Conservation (phyloP, 2,113 vertebrate species). For the Cephalopholis sonnerati region DNA sequence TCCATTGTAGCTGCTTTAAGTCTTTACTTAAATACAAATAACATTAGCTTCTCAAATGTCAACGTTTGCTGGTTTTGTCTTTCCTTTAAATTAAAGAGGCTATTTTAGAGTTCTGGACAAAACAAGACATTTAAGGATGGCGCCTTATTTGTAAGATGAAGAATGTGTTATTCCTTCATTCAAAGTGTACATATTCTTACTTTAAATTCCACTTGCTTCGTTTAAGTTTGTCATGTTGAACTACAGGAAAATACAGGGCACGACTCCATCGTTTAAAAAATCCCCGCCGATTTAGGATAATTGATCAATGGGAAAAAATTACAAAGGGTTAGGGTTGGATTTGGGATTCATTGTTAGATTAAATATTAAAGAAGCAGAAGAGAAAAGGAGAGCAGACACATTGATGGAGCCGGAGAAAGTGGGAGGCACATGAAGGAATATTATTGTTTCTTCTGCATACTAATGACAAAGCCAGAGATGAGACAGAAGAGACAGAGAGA, state of each 20-base stretch:
- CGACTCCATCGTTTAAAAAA: not conserved
- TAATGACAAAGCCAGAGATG: conserved; percentile 52
- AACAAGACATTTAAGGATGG: too few relatives aligned
- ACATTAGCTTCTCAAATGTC: too few relatives aligned
- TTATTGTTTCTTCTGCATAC: conserved; percentile 63
- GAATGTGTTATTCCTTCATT: not conserved
- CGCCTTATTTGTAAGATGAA: not conserved
- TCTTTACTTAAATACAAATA: too few relatives aligned
- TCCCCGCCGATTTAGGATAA: not conserved
- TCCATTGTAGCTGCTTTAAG: too few relatives aligned
- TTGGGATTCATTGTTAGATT: conserved; percentile 4
- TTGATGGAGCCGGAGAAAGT: conserved; percentile 18
- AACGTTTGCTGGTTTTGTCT: too few relatives aligned
- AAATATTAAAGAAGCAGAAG: conserved; percentile 24
- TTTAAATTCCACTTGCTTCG: not conserved
- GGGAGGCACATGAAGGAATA: conserved; percentile 53
- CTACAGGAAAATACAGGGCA: not conserved
- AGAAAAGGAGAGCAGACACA: not conserved
- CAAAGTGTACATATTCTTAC: not conserved
- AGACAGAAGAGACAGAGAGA: conserved; percentile 9
- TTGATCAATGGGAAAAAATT: not conserved
- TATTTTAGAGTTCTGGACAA: too few relatives aligned
- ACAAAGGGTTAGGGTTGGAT: not conserved
- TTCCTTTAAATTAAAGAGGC: too few relatives aligned
- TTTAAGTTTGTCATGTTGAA: not conserved